Base-by-base conservation (phyloP, 1,140 invertebrate species). In the Triops cancriformis region DNA sequence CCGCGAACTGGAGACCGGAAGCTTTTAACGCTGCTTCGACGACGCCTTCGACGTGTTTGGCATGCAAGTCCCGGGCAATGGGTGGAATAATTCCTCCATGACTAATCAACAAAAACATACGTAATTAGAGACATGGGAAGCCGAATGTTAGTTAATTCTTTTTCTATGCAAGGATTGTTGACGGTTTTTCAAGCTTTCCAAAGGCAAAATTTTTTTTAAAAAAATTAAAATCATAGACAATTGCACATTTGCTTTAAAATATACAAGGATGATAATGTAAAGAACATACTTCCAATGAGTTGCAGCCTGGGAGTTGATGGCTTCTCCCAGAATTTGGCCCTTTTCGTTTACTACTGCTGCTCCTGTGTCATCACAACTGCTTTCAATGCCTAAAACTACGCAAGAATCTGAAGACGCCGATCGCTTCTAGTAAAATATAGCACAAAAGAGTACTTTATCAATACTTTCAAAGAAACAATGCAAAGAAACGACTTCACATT, bases 291-390 rank as follows among this genome's bases (percentile, higher is more conserved):
- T 88, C 37, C 92, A 85, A 86, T 96, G 94, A 45, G 89, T 85
- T 75, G 88, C 81, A 79, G 90, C 88, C 84, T 96, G 94, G 14
- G 93, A 95, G 82, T 90, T 84, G 73, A 93, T 83, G 64, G 90
- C 87, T 86, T 98, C 94, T 23, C 93, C 92, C 41, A 95, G 83
- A 78, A 98, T 87, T 78, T 88, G 86, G 42, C 92, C 91, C 74
- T 87, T 80, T 9, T 85, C 86, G 84, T 92, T 87, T 2, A 98
- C 90, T 81, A 99, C 88, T 73, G 94, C 96, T 82, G 92, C 92
- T 74, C 94, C 96, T 4, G 97, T 98, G 84, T 99, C 97, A 88
- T 99, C 97, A 85, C 96, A 98, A 81, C 96, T 98, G n/a, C 95
- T 97, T 89, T 99, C 97, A 80, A 99, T 98, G 10, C 97, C 97